These are phyloP conservation scores for Tillus elongatus DNA, from an alignment of 2,888 invertebrate genomes.

Conservation along the genomic window DNA sequence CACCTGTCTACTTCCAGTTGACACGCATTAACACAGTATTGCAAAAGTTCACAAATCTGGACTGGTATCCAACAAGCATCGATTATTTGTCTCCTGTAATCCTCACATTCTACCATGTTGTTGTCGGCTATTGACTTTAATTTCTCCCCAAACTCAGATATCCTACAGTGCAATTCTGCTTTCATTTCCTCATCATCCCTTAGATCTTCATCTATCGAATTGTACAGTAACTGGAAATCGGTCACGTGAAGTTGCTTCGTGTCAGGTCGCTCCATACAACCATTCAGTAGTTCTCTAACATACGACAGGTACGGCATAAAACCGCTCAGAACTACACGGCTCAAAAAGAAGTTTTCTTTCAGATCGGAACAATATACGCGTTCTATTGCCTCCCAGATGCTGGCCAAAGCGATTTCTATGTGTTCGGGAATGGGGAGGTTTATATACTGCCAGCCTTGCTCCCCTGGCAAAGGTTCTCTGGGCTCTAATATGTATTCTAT, in stretches of 20 bases:
- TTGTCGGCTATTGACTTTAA: conserved; percentile 51
- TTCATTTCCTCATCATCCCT: conserved; percentile 49
- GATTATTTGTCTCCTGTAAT: conserved; percentile 46
- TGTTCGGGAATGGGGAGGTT: conserved; percentile 31
- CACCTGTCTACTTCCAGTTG: conserved; percentile 55
- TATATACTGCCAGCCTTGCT: conserved; percentile 36
- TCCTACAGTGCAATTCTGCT: conserved; percentile 51
- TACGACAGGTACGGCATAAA: conserved; percentile 50
- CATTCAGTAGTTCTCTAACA: conserved; percentile 47
- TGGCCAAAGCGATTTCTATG: conserved; percentile 34
- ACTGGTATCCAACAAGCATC: conserved; percentile 50
- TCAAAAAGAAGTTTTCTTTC: conserved; percentile 49
- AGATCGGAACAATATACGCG: conserved; percentile 44
- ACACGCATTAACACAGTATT: conserved; percentile 48
- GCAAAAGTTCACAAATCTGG: conserved; percentile 47
- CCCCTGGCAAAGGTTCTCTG: conserved; percentile 8
- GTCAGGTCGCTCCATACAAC: conserved; percentile 49
- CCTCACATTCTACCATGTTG: conserved; percentile 47
- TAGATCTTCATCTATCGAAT: conserved; percentile 51
- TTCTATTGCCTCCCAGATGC: conserved; percentile 43
- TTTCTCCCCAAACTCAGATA: conserved; percentile 36
- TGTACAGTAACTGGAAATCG: conserved; percentile 51
- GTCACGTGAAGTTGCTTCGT: conserved; percentile 49
- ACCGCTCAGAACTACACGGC: conserved; percentile 47
- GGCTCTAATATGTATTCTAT: conserved; percentile 10